Percentiles rank a stretch among this genome's conserved stretches.
These are phyloP conservation scores for Chloebia gouldiae DNA, from an alignment of 2,113 vertebrate genomes.

Conservation along the genomic window DNA sequence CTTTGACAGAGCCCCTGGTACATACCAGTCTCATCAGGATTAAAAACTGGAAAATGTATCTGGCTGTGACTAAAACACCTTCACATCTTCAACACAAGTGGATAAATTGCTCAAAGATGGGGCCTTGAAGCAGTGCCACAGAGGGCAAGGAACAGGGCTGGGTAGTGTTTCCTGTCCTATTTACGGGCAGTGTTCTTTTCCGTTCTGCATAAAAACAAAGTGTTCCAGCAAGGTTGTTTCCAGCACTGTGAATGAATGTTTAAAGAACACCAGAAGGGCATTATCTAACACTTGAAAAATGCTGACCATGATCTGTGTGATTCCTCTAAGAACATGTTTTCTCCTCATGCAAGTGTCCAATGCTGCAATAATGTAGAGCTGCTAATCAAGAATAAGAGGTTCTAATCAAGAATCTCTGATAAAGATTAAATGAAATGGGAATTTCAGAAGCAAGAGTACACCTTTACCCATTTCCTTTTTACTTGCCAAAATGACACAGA, in stretches of 20 bases:
- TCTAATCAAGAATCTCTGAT: background rate
- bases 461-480: background rate
- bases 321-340: background rate
- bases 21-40: background rate
- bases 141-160: background rate
- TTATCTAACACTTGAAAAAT: background rate
- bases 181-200: background rate
- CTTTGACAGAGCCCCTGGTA: background rate
- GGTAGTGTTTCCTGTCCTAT: background rate
- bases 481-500: background rate
- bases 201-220: background rate
- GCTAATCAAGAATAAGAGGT: too few relatives aligned
- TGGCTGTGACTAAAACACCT: background rate
- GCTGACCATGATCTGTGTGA: background rate
- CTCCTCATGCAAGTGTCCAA: background rate
- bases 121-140: rapidly evolving
- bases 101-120: background rate
- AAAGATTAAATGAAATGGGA: background rate
- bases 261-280: background rate
- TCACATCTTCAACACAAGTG: background rate
- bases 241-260: background rate
- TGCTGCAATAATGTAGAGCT: background rate
- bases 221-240: rapidly evolving
- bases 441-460: background rate
- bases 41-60: background rate